Evolutionary conservation across 23 tunicate species (phyloP).

Genomic region (Diplosoma virens): DNA sequence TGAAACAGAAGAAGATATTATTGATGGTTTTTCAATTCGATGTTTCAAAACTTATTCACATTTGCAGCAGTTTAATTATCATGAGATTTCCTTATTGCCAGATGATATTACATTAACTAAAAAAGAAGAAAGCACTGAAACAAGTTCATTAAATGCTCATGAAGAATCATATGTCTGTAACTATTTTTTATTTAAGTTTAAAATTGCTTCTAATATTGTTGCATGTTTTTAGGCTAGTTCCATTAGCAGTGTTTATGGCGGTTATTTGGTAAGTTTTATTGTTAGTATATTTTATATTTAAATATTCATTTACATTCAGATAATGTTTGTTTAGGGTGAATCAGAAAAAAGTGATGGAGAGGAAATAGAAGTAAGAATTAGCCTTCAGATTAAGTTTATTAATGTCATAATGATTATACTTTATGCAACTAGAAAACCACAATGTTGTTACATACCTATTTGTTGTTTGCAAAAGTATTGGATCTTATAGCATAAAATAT

Average conservation of each 20-base stretch:
- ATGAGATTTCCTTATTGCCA: not conserved
- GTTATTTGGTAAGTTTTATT: constrained; percentile 51
- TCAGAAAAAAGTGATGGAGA: constrained; percentile 74
- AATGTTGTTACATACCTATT: no score
- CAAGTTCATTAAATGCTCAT: constrained; percentile 56
- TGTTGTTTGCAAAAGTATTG: no score
- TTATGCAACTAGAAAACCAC: no score
- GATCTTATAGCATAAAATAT: no score
- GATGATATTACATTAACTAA: not conserved
- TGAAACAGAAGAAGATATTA: constrained; percentile 59
- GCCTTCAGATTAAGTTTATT: not conserved
- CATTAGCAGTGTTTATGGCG: constrained; percentile 31
- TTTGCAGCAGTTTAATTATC: constrained; percentile 14
- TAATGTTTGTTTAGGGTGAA: constrained; percentile 36
- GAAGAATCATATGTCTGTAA: constrained; percentile 70
- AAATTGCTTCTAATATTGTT: not conserved
- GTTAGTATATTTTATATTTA: not conserved
- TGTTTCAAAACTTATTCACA: constrained; percentile 50
- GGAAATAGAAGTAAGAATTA: constrained; percentile 24
- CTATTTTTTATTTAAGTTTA: not conserved
- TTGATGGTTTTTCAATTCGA: constrained; percentile 58
- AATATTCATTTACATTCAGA: not conserved
- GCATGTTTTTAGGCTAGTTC: constrained; percentile 50
- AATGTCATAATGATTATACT: no score
- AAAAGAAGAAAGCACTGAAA: constrained; percentile 58